Evolutionary conservation across 2,797 vertebrate genomes (phyloP).

Genomic region (Otus scops): DNA sequence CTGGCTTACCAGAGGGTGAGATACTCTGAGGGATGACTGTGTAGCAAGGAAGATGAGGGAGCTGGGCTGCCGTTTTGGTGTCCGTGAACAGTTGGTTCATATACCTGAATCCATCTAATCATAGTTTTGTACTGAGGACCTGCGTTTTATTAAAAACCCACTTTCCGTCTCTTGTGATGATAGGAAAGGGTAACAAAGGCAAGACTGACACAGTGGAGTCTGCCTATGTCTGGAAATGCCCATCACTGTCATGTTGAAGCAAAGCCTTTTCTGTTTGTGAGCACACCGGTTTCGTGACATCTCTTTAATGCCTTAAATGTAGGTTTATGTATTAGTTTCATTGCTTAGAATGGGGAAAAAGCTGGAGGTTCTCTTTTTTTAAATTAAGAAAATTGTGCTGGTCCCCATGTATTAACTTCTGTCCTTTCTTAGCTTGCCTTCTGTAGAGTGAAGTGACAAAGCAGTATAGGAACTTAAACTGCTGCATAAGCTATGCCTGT

Average conservation of each 20-base stretch:
- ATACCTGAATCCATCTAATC: background rate
- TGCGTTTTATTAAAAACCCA: background rate
- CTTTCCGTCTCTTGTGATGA: background rate
- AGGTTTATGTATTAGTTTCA: rapidly evolving
- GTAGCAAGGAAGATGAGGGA: background rate
- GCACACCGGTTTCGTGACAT: rapidly evolving
- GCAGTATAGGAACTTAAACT: background rate
- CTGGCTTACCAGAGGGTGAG: background rate
- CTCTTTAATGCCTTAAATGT: background rate
- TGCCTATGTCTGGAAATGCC: background rate
- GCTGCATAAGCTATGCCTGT: background rate
- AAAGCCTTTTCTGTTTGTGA: background rate
- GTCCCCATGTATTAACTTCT: rapidly evolving
- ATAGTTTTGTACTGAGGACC: rapidly evolving
- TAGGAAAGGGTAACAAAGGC: rapidly evolving
- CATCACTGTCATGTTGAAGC: rapidly evolving
- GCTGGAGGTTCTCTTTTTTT: background rate
- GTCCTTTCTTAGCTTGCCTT: background rate
- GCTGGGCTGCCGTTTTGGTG: background rate
- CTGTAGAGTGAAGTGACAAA: background rate
- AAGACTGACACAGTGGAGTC: background rate
- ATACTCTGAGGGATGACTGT: rapidly evolving
- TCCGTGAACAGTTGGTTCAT: background rate
- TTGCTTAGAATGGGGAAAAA: background rate
- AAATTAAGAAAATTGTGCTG: background rate